Evolutionary conservation across 2,113 vertebrate genomes (phyloP), one percentile per base, ranked within the genome.

Genomic region (Oxygymnocypris stewartii): DNA sequence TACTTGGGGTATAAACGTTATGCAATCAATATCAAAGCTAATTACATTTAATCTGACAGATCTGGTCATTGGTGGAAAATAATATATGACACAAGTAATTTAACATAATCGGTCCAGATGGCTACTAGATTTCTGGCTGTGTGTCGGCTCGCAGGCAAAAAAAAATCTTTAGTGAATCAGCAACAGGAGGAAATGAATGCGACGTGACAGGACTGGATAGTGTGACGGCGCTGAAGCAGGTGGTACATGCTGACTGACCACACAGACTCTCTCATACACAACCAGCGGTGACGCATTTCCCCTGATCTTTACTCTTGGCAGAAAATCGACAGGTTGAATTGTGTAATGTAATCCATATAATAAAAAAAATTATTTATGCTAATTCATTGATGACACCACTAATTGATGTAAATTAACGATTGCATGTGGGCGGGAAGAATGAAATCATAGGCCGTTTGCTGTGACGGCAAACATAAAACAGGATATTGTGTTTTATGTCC

Each of bases 61-160:
- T 35, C 25, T 69, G 61, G 61, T 35, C 80, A 82, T 20, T 71
- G 61, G 65, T 35, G 42, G 28, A 82, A 47, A 69, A 9, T 7
- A 12, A 51, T 71, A 35, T 49, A 69, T 67, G n/a, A 35, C 44
- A 82, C 63, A 28, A 20, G 10, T 28, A 82, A 71, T 65, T 81
- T n/a, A 44, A 81, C 59, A 42, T 51, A 65, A 82, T 51, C 44
- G n/a, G 18, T 51, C 80, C 63, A 82, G 80, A 71, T 71, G 80
- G 80, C 63, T 71, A 47, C 71, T 8, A 31, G 37, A 65, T 81
- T 47, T n/a, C 79, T 81, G 79, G 59, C 59, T 47, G 40, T 44
- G 40, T 81, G 59, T 81, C 59, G 20, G 23, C 59, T 44, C 5
- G 14, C 6, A 54, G 47, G 75, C 20, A 61, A 54, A n/a, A 71